phyloP scores from a whole-genome alignment of 2,113 vertebrate species.

The Cyanoliseus patagonus region DNA sequence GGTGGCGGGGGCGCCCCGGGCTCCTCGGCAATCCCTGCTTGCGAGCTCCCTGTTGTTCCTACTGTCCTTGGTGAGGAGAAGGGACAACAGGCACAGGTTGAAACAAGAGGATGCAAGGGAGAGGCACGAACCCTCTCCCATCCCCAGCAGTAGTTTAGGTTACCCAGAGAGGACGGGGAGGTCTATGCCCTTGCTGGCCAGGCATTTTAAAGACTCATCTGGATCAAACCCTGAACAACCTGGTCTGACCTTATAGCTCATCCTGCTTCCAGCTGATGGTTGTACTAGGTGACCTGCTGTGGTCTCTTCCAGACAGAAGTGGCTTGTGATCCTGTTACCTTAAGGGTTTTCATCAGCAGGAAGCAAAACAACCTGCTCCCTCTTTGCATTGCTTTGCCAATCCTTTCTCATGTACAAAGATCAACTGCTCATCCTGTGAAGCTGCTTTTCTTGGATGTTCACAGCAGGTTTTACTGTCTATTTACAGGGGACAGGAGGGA shows the following conservation, averaged over 20 bases:
- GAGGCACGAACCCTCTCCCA: neutral
- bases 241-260: neutral
- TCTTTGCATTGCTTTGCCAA: accelerated
- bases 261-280: neutral
- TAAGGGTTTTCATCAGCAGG: neutral
- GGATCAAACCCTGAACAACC: neutral
- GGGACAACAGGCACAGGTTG: accelerated
- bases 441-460: neutral
- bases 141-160: neutral
- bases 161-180: no score
- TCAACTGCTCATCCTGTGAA: neutral
- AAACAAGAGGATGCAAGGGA: neutral
- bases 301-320: neutral
- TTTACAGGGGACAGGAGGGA: neutral
- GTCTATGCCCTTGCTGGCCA: accelerated
- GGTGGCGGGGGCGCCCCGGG: neutral
- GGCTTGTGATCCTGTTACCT: neutral
- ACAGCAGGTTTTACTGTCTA: neutral
- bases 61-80: neutral
- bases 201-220: neutral
- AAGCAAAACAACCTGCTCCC: neutral
- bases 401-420: neutral
- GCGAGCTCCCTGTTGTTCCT: accelerated
- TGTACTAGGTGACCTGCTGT: neutral
- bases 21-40: neutral